Evolutionary conservation across 2,888 invertebrate genomes (phyloP), one percentile per base, ranked within the genome.

Genomic region (Apotomis betuletana): DNA sequence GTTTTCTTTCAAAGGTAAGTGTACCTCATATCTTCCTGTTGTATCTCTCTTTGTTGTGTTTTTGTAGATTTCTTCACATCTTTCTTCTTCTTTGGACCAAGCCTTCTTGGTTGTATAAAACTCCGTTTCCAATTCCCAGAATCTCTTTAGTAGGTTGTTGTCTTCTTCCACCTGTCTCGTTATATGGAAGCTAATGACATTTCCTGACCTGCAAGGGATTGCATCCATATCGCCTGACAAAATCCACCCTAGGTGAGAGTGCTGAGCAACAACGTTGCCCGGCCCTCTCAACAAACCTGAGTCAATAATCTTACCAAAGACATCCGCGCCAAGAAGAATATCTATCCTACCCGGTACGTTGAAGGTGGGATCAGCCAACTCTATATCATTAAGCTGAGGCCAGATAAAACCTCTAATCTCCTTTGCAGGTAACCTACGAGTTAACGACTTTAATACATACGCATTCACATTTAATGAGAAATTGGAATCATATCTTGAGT

Each of bases 261-360:
- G 10, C 44, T 64, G 64, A 4, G 64, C 64, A 9, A 54, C 49
- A 13, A 64, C 9, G 41, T 55, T 36, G 6, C 44, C 44, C 9
- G 65, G 65, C 3, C 57, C 59, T 55, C 54, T 67, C 49, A 67
- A 13, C 4, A 67, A 58, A 59, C 67, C 67, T 15, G 67, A 9
- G 51, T 67, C 59, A 9, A 67, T 49, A n/a, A 67, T 67, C 6
- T 38, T 12, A 4, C 67, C 51, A 52, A 59, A 65, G 3, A 65
- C 55, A 12, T 65, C 65, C 6, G 65, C 65, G 1, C 65, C 57
- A 36, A 62, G 62, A 10, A 65, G 65, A 36, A 65, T 55, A 36
- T 65, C 55, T 13, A 65, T 55, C n/a, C 44, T 65, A 15, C 51
- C 51, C 51, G 55, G 65, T 12, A n/a, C 41, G 5, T 57, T 65